These are phyloP conservation scores for Virgularia gustaviana DNA, from an alignment of 92 coral and sea anemone species.

Conservation along the genomic window DNA sequence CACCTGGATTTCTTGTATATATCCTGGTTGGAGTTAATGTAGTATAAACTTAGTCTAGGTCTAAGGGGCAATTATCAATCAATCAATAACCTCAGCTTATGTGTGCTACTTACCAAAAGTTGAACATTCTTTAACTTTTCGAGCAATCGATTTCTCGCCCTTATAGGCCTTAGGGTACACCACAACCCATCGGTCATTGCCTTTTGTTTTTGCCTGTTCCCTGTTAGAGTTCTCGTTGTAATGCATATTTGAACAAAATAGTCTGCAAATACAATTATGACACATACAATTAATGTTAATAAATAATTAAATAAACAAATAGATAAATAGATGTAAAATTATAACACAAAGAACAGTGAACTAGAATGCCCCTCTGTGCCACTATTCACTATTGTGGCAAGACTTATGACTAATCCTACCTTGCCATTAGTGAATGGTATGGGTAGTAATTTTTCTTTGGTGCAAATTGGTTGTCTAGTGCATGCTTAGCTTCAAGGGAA, in stretches of 20 bases:
- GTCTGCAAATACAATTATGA: background rate
- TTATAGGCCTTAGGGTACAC: background rate
- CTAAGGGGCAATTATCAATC: too few relatives aligned
- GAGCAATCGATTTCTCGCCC: background rate
- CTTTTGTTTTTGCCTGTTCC: background rate
- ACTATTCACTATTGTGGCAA: too few relatives aligned
- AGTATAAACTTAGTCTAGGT: too few relatives aligned
- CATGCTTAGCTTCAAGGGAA: constrained; percentile 38
- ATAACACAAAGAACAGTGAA: too few relatives aligned
- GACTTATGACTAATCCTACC: constrained; percentile 29
- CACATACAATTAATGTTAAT: too few relatives aligned
- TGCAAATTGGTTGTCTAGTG: constrained; percentile 39
- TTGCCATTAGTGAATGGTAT: constrained; percentile 40
- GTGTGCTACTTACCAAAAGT: background rate
- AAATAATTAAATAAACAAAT: too few relatives aligned
- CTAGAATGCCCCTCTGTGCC: too few relatives aligned
- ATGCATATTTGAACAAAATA: constrained; percentile 1
- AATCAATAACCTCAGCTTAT: background rate
- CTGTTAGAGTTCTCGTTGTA: constrained; percentile 1
- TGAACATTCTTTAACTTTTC: background rate
- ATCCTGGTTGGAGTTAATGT: constrained; percentile 9
- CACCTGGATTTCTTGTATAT: background rate
- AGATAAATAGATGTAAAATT: too few relatives aligned
- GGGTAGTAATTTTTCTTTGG: constrained; percentile 38
- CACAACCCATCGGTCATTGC: background rate